These are phyloP conservation scores for Myotis daubentonii DNA, from an alignment of 2,797 vertebrate species.

Conservation along the genomic window DNA sequence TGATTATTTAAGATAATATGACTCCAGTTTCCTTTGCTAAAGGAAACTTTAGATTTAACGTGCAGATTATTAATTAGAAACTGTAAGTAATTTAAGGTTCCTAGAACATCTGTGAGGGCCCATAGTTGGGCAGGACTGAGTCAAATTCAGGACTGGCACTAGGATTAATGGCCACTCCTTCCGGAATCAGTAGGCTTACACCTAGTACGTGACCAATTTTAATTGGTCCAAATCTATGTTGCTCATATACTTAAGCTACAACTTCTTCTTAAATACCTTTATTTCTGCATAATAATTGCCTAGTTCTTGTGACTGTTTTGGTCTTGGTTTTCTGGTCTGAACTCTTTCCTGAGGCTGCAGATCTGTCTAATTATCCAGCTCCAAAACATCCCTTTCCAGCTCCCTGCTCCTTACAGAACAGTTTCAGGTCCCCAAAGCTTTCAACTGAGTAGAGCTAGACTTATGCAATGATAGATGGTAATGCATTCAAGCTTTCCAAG, in stretches of 20 bases:
- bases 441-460: not conserved
- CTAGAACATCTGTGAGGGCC: not conserved
- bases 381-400: not conserved
- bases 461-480: not conserved
- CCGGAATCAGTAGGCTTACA: not conserved
- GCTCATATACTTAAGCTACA: not conserved
- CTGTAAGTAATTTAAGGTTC: not conserved
- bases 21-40: not conserved
- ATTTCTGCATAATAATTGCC: not conserved
- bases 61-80: not conserved
- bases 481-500: not conserved
- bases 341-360: constrained; percentile 32
- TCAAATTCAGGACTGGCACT: no score
- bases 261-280: not conserved
- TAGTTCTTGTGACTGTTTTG: constrained; percentile 3
- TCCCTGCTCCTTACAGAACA: not conserved
- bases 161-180: not conserved
- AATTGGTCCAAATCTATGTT: not conserved
- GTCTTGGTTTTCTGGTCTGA: constrained; percentile 26
- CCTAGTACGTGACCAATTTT: not conserved
- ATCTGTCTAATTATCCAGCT: not conserved
- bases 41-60: not conserved
- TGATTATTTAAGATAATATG: not conserved
- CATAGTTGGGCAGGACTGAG: accelerated
- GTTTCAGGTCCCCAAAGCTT: not conserved